Percentiles rank a stretch among this genome's conserved stretches.
Evolutionary conservation across 2,113 vertebrate species (phyloP).

Genomic region (Sinocyclocheilus grahami): DNA sequence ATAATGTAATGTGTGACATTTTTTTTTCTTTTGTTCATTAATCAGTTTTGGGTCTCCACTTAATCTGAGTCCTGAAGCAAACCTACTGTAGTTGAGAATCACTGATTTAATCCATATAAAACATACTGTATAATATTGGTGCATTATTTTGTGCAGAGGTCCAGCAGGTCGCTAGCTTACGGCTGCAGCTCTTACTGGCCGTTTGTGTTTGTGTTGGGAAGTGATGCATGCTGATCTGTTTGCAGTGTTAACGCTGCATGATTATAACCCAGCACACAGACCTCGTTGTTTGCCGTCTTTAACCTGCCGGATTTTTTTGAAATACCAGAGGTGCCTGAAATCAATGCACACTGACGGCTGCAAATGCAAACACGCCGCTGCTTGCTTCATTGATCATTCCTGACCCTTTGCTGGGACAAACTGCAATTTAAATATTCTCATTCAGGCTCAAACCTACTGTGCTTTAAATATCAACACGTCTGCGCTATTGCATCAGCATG

Average conservation of each 20-base stretch:
- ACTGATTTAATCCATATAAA: not conserved
- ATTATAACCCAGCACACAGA: slow-evolving; percentile 13
- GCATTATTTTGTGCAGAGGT: not conserved
- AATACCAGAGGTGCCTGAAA: slow-evolving; percentile 17
- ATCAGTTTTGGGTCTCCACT: too few species aligned
- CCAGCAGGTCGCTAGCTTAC: not conserved
- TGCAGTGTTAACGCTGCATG: not conserved
- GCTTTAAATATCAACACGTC: not conserved
- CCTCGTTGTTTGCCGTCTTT: not conserved
- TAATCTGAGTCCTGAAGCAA: not conserved
- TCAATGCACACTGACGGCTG: not conserved
- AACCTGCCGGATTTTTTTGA: not conserved
- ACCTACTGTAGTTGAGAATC: not conserved
- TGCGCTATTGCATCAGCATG: not conserved
- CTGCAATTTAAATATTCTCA: not conserved
- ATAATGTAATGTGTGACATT: not conserved
- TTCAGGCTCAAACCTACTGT: not conserved
- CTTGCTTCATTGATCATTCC: not conserved
- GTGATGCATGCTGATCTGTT: slow-evolving; percentile 1
- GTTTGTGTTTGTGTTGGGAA: not conserved
- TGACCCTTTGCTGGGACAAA: not conserved
- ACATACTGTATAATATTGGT: not conserved
- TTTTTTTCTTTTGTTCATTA: not conserved
- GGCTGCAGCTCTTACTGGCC: not conserved
- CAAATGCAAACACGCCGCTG: not conserved